phyloP scores from a whole-genome alignment of 2,113 vertebrate species.

The Micromys minutus region DNA sequence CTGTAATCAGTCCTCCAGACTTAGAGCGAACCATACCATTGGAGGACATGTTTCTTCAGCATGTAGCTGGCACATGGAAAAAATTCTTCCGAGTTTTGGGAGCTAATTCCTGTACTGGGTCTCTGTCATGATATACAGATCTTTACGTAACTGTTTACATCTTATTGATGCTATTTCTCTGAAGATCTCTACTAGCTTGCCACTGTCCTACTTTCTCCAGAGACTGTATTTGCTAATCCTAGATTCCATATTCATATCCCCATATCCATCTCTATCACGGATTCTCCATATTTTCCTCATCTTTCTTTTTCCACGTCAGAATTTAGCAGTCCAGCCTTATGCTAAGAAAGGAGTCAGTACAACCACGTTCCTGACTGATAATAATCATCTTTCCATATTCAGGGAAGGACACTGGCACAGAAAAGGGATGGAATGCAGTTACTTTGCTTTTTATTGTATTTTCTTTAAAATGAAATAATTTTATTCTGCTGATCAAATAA shows the following conservation, averaged over 20 bases:
- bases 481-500: constrained; percentile 57
- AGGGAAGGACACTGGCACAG: background rate
- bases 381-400: background rate
- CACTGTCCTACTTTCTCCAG: background rate
- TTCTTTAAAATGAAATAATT: constrained; percentile 47
- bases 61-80: background rate
- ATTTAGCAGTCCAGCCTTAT: constrained; percentile 34
- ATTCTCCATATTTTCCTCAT: background rate
- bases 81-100: background rate
- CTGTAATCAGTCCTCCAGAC: background rate
- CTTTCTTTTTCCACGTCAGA: constrained; percentile 2
- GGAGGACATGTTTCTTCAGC: background rate
- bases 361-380: constrained; percentile 45
- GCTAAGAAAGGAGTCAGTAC: constrained; percentile 34
- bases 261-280: background rate
- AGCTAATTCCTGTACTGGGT: background rate
- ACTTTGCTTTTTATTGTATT: background rate
- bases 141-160: too few relatives aligned
- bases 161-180: background rate
- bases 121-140: background rate
- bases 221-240: background rate
- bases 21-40: background rate
- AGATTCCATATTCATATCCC: background rate
- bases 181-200: background rate
- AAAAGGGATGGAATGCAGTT: background rate